These are phyloP conservation scores for Gymnodraco acuticeps DNA, from an alignment of 2,797 vertebrate genomes.

Conservation along the genomic window DNA sequence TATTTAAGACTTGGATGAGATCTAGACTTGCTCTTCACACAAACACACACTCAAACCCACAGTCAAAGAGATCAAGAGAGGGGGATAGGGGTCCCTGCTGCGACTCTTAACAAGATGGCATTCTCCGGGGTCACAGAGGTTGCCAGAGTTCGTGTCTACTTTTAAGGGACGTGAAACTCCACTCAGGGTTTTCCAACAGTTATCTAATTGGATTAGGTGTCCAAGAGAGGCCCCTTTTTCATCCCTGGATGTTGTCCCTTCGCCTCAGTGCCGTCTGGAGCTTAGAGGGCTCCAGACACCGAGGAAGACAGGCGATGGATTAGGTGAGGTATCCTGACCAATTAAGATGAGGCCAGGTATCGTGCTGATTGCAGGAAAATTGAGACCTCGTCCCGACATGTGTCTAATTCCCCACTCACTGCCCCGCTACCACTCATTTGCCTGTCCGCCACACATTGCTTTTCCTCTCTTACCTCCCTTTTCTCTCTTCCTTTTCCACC, in stretches of 20 bases:
- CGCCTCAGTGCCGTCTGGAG: slow-evolving; percentile 58
- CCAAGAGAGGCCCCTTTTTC: slow-evolving; percentile 71
- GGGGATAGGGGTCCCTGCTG: slow-evolving; percentile 52
- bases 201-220: slow-evolving; percentile 86
- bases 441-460: slow-evolving; percentile 54
- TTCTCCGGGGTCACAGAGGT: slow-evolving; percentile 71
- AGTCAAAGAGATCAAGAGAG: slow-evolving; percentile 62
- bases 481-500: slow-evolving; percentile 31
- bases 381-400: slow-evolving; percentile 70
- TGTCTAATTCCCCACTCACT: slow-evolving; percentile 77
- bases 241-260: slow-evolving; percentile 74
- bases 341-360: slow-evolving; percentile 85
- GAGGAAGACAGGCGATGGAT: slow-evolving; percentile 71
- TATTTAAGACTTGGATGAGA: slow-evolving; percentile 41
- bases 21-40: slow-evolving; percentile 23
- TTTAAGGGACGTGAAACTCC: slow-evolving; percentile 77
- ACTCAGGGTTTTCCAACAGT: slow-evolving; percentile 76
- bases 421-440: slow-evolving; percentile 63
- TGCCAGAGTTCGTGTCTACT: slow-evolving; percentile 71
- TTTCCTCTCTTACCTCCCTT: slow-evolving; percentile 40
- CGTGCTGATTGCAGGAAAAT: slow-evolving; percentile 78
- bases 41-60: slow-evolving; percentile 34
- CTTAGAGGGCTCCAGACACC: slow-evolving; percentile 70
- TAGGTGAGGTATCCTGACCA: slow-evolving; percentile 80
- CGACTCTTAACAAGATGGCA: slow-evolving; percentile 71